These are phyloP conservation scores for Aplodontia rufa DNA, from an alignment of 2,113 vertebrate genomes.

Conservation along the genomic window DNA sequence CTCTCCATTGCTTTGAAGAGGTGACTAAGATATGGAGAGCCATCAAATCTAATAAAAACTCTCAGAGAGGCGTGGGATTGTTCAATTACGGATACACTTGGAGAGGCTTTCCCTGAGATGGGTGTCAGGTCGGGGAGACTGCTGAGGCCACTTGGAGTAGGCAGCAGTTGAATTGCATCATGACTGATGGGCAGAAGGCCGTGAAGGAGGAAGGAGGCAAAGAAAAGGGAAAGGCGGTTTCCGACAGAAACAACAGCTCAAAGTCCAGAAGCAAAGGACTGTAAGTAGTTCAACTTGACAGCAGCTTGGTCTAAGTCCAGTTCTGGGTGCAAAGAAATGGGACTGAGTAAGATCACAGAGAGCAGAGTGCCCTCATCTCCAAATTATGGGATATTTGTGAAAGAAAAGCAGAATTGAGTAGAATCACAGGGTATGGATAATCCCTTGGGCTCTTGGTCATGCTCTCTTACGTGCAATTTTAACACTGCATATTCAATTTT, in stretches of 20 bases:
- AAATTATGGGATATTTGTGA: neutral
- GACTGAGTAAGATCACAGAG: neutral
- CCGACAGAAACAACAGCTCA: neutral
- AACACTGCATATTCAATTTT: neutral
- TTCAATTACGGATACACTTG: neutral
- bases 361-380: neutral
- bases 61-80: neutral
- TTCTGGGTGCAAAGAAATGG: neutral
- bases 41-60: neutral
- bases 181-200: neutral
- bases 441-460: neutral
- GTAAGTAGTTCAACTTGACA: neutral
- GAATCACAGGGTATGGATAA: neutral
- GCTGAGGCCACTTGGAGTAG: neutral
- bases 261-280: neutral
- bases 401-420: neutral
- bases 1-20: neutral
- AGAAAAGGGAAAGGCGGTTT: neutral
- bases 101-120: neutral
- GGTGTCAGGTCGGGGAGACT: neutral
- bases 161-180: neutral
- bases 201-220: neutral
- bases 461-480: neutral
- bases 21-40: neutral
- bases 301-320: neutral